These are phyloP conservation scores for Ammodramus savannarum DNA, from an alignment of 2,113 vertebrate genomes.

Conservation along the genomic window DNA sequence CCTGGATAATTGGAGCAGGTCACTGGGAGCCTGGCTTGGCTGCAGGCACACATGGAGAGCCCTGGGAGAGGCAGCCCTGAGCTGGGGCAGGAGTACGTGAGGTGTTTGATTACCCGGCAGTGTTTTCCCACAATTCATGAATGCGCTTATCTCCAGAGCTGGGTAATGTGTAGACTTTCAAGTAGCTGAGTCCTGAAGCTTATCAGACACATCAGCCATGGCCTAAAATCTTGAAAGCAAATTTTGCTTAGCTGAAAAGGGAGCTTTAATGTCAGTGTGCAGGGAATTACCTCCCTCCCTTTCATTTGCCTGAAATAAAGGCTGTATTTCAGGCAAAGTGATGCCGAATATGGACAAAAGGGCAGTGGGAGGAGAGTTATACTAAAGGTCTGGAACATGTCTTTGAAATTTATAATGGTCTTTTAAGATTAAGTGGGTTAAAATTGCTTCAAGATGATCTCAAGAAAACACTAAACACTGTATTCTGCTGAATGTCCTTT, in stretches of 20 bases:
- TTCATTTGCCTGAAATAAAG: slow-evolving; percentile 6
- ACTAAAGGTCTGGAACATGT: neutral
- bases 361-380: neutral
- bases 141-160: neutral
- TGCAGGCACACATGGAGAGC: neutral
- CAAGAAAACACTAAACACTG: neutral
- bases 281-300: neutral
- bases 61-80: neutral
- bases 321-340: neutral
- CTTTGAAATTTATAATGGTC: neutral
- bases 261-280: neutral
- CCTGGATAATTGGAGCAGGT: neutral
- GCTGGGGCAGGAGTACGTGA: neutral
- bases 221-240: slow-evolving; percentile 15
- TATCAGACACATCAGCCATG: neutral
- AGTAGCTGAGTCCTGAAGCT: slow-evolving; percentile 5
- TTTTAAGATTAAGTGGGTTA: neutral
- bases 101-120: neutral
- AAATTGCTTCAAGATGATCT: neutral
- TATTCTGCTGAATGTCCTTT: neutral
- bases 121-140: neutral
- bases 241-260: neutral
- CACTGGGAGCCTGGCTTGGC: neutral
- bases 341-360: neutral
- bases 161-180: neutral